phyloP scores from a whole-genome alignment of 2,113 vertebrate species.

The Salvelinus namaycush region DNA sequence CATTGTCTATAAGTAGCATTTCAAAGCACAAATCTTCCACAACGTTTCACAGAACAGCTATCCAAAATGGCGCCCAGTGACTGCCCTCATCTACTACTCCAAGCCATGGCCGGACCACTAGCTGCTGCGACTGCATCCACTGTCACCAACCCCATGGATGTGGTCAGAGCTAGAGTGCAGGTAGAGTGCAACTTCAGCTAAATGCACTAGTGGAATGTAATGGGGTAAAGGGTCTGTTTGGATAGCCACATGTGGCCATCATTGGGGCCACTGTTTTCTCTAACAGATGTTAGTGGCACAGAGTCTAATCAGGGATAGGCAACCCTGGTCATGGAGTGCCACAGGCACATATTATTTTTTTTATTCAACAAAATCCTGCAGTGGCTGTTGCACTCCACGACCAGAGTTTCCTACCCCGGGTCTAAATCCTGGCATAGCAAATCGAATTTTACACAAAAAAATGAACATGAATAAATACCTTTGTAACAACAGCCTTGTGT shows the following conservation, averaged over 20 bases:
- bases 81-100: constrained; percentile 92
- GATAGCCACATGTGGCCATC: not conserved
- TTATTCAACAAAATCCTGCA: too few species aligned
- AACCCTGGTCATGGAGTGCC: too few species aligned
- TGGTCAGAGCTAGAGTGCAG: constrained; percentile 93
- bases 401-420: too few species aligned
- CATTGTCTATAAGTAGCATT: not conserved
- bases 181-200: constrained; percentile 58
- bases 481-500: not conserved
- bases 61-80: constrained; percentile 84
- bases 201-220: not conserved
- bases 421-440: too few species aligned
- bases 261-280: too few species aligned
- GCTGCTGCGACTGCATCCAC: constrained; percentile 92
- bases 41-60: constrained; percentile 80
- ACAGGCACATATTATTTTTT: too few species aligned
- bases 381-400: too few species aligned
- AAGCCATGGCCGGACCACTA: constrained; percentile 89
- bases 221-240: not conserved
- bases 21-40: not conserved
- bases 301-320: too few species aligned
- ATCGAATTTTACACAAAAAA: not conserved
- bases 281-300: too few species aligned
- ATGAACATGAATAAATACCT: not conserved
- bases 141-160: constrained; percentile 97